A percentile compares a stretch with the other conserved stretches of the same genome.
These are phyloP conservation scores for Drosophila subpulchrella DNA, from an alignment of 1,140 invertebrate species.

Conservation along the genomic window DNA sequence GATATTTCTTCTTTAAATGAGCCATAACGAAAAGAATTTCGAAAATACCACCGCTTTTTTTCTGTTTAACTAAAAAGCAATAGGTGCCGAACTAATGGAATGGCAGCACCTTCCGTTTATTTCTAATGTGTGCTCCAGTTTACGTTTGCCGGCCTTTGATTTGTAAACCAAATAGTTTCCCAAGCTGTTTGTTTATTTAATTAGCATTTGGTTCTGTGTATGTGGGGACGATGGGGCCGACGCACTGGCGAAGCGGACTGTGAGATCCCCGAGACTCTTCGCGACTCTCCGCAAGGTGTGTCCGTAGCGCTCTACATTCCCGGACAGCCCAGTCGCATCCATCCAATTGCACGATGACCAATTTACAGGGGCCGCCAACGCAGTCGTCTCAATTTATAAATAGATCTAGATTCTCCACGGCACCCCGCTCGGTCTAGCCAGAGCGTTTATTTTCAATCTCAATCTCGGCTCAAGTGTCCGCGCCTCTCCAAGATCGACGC, in stretches of 20 bases:
- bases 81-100: conserved; percentile 10
- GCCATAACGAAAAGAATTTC: neutral
- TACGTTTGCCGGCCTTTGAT: conserved; percentile 47
- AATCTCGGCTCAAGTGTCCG: conserved; percentile 58
- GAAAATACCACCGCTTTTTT: neutral
- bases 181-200: conserved; percentile 76
- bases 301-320: conserved; percentile 20
- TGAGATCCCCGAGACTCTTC: neutral
- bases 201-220: conserved; percentile 50
- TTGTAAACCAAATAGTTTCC: conserved; percentile 72
- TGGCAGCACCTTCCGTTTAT: conserved; percentile 15
- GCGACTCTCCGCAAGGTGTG: conserved; percentile 19
- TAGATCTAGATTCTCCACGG: conserved; percentile 13
- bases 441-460: conserved; percentile 58
- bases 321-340: neutral
- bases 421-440: neutral
- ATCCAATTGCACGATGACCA: conserved; percentile 51
- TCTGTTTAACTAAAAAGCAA: conserved; percentile 4
- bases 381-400: conserved; percentile 58
- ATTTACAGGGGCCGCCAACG: conserved; percentile 49
- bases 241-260: conserved; percentile 1
- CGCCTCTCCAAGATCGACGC: conserved; percentile 11
- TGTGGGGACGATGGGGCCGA: neutral
- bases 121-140: conserved; percentile 26
- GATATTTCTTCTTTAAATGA: neutral